Percentiles rank a stretch among this genome's conserved stretches.
These are phyloP conservation scores for Limnothrissa miodon DNA, from an alignment of 2,113 vertebrate genomes.

Conservation along the genomic window DNA sequence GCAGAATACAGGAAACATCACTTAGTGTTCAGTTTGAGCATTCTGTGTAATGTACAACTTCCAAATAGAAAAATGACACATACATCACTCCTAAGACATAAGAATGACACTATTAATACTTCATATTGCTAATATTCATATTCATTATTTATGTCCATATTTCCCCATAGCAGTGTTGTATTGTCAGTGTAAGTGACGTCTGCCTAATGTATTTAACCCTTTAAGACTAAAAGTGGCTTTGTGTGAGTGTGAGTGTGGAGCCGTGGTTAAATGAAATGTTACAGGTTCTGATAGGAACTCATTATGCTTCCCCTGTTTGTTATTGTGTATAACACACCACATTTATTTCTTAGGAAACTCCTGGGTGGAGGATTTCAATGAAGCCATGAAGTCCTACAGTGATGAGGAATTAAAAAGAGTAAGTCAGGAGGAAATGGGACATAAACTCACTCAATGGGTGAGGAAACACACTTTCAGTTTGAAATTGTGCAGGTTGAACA, in stretches of 20 bases:
- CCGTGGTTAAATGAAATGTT: neutral
- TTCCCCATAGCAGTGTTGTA: no score
- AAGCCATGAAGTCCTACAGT: constrained; percentile 40
- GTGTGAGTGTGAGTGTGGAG: no score
- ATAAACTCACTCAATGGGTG: neutral
- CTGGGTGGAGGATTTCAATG: constrained; percentile 45
- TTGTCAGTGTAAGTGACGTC: no score
- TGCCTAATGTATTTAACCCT: no score
- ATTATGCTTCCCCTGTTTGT: neutral
- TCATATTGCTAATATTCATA: no score
- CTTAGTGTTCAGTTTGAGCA: neutral
- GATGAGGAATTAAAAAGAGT: constrained; percentile 40
- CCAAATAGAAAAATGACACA: no score
- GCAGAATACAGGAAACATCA: neutral
- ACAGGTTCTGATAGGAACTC: no score
- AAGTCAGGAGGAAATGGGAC: neutral
- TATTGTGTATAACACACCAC: neutral
- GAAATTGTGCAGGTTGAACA: neutral
- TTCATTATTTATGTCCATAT: no score
- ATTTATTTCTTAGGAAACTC: constrained; percentile 35
- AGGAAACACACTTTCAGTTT: neutral
- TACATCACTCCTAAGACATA: no score
- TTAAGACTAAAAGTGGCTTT: no score
- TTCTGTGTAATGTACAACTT: no score
- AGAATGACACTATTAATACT: no score